phyloP scores from a whole-genome alignment of 2,797 vertebrate species.

The Gastrophryne carolinensis region DNA sequence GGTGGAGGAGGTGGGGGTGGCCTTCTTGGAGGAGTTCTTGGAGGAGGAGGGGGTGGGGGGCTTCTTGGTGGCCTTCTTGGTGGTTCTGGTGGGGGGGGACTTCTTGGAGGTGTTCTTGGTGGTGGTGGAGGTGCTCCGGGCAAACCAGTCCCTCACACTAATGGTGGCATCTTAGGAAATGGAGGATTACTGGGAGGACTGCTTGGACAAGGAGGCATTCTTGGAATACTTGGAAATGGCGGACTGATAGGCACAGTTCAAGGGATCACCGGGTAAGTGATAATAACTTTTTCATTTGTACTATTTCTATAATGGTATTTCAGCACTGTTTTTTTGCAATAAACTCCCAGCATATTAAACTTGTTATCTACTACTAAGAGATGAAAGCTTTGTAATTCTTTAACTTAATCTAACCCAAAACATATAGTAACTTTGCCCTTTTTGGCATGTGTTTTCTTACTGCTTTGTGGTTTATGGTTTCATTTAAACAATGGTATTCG shows the following conservation, averaged over 20 bases:
- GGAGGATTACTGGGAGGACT: background rate
- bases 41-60: constrained; percentile 52
- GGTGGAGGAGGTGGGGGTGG: constrained; percentile 26
- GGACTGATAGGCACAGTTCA: constrained; percentile 60
- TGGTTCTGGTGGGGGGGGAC: constrained; percentile 37
- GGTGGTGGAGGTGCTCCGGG: constrained; percentile 42
- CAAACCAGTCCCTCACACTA: constrained; percentile 34
- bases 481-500: too few relatives aligned
- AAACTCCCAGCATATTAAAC: too few relatives aligned
- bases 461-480: too few relatives aligned
- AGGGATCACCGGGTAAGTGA: constrained; percentile 68
- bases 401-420: too few relatives aligned
- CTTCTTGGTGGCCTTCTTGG: constrained; percentile 59
- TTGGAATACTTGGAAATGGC: constrained; percentile 31
- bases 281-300: too few relatives aligned
- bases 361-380: too few relatives aligned
- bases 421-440: too few relatives aligned
- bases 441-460: too few relatives aligned
- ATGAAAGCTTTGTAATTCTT: too few relatives aligned
- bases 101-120: constrained; percentile 14
- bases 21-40: constrained; percentile 46
- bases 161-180: constrained; percentile 31
- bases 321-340: too few relatives aligned
- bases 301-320: too few relatives aligned
- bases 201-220: constrained; percentile 9